Percentiles rank a stretch among this genome's conserved stretches.
phyloP scores from a whole-genome alignment of 2,113 vertebrate species.

The Zeus faber region DNA sequence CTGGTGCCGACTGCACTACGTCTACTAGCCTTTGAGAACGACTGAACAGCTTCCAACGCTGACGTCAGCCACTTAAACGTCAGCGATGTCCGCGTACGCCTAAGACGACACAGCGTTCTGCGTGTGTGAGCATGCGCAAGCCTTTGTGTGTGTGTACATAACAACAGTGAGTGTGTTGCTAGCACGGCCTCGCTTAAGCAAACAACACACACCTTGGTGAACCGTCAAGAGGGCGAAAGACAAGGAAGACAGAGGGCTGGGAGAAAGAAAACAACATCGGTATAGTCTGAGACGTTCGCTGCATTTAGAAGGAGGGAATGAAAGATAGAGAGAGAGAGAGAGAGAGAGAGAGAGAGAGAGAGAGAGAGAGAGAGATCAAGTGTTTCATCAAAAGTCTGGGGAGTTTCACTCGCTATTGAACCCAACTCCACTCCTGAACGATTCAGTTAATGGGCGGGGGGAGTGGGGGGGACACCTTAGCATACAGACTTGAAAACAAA shows the following conservation, averaged over 20 bases:
- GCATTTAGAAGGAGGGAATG: not conserved
- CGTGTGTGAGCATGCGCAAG: slow-evolving; percentile 4
- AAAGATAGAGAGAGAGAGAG: not conserved
- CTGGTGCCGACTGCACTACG: too few species aligned
- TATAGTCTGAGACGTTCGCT: not conserved
- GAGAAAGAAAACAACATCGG: not conserved
- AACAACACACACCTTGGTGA: slow-evolving; percentile 68
- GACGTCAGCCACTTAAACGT: slow-evolving; percentile 16
- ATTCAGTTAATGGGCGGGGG: slow-evolving; percentile 47
- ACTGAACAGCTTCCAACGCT: too few species aligned
- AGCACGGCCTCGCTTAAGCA: slow-evolving; percentile 57
- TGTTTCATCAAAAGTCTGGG: slow-evolving; percentile 40
- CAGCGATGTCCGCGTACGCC: slow-evolving; percentile 55
- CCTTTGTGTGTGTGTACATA: slow-evolving; percentile 40
- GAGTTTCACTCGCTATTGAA: slow-evolving; percentile 59
- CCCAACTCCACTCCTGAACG: slow-evolving; percentile 36
- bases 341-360: slow-evolving; percentile 22
- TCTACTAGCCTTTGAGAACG: too few species aligned
- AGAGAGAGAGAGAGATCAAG: slow-evolving; percentile 33
- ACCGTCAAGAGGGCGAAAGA: slow-evolving; percentile 63
- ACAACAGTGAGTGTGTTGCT: slow-evolving; percentile 53
- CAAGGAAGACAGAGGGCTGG: slow-evolving; percentile 14
- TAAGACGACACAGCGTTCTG: slow-evolving; percentile 11
- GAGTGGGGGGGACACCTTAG: slow-evolving; percentile 24
- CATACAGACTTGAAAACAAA: slow-evolving; percentile 26